Evolutionary conservation across 2,113 vertebrate species (phyloP).

Genomic region (Cebus imitator): DNA sequence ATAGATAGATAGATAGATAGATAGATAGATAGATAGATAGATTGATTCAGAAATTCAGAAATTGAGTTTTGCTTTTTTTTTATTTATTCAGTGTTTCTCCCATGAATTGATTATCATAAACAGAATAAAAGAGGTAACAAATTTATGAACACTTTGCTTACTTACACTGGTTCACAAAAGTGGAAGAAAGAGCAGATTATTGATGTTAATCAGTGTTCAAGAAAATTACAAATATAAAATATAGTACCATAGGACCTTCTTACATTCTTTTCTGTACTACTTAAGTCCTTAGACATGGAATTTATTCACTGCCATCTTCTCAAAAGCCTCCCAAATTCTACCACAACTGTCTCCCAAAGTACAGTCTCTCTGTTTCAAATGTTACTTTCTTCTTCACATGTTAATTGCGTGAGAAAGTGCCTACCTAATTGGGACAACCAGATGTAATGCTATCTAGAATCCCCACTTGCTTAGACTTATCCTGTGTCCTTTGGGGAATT

Average conservation of each 20-base stretch:
- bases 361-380: background rate
- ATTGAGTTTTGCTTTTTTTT: background rate
- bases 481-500: background rate
- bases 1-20: no score
- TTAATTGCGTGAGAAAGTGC: background rate
- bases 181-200: background rate
- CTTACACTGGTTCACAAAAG: background rate
- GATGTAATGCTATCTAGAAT: background rate
- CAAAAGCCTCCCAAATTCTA: background rate
- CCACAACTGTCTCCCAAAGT: background rate
- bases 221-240: background rate
- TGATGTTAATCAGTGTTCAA: background rate
- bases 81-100: background rate
- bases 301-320: background rate
- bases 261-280: background rate
- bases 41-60: background rate
- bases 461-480: background rate
- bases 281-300: background rate
- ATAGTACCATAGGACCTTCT: no score
- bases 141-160: background rate
- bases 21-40: no score
- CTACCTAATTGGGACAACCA: background rate
- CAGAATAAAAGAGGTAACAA: background rate
- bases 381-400: background rate
- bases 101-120: background rate